Conservation (phyloP, 2,888 invertebrate species). For the Leptopilina drosophilae region DNA sequence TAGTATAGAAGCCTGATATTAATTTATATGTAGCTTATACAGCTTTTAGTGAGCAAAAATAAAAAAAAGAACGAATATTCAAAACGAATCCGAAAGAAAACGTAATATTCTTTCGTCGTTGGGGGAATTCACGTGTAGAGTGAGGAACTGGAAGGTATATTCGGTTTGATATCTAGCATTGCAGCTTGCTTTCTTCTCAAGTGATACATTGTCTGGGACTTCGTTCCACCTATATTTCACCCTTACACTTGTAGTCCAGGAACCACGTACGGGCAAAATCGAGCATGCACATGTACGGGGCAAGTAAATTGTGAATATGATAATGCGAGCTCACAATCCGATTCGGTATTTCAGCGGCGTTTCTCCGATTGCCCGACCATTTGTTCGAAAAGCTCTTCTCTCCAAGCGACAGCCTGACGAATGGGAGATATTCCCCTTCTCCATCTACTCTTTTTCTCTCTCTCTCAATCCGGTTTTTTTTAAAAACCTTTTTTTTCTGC, state of each 20-base stretch:
- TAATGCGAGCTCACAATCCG: conserved; percentile 72
- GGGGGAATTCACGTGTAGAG: conserved; percentile 28
- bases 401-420: conserved; percentile 68
- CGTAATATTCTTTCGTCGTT: conserved; percentile 33
- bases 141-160: conserved; percentile 12
- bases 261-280: conserved; percentile 54
- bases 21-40: neutral
- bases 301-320: conserved; percentile 73
- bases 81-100: neutral
- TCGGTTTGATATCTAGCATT: conserved; percentile 38
- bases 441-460: conserved; percentile 45
- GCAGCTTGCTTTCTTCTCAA: conserved; percentile 30
- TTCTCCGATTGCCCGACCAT: conserved; percentile 72
- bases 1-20: conserved; percentile 7
- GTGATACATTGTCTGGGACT: conserved; percentile 42
- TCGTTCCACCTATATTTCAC: conserved; percentile 55
- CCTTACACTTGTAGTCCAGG: conserved; percentile 52
- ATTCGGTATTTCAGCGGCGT: conserved; percentile 74
- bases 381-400: conserved; percentile 69
- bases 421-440: conserved; percentile 66
- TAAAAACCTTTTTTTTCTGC: conserved; percentile 33
- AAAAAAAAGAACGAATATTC: neutral
- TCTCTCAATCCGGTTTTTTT: conserved; percentile 45
- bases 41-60: neutral
- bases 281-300: conserved; percentile 56